Percentiles rank a stretch among this genome's conserved stretches.
These are phyloP conservation scores for Periplaneta americana DNA, from an alignment of 1,140 invertebrate species.

Conservation along the genomic window DNA sequence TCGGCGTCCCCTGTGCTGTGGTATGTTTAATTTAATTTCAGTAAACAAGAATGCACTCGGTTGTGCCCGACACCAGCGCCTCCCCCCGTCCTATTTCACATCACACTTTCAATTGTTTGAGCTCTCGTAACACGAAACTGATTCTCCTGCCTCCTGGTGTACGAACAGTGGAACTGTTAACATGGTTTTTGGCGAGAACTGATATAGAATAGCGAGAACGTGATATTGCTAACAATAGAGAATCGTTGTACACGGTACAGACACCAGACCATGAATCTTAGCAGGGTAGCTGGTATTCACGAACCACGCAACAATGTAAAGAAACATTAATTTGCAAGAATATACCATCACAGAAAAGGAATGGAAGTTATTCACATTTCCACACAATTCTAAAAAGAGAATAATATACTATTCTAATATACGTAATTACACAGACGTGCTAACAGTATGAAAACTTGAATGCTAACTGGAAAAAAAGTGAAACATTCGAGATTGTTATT, in stretches of 20 bases:
- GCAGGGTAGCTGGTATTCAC: too few relatives aligned
- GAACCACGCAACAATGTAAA: too few relatives aligned
- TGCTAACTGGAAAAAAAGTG: too few relatives aligned
- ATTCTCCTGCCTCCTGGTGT: neutral
- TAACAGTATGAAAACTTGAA: too few relatives aligned
- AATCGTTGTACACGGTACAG: neutral
- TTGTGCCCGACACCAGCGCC: neutral
- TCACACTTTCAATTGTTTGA: neutral
- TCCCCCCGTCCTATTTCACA: neutral
- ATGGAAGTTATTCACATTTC: too few relatives aligned
- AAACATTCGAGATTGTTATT: too few relatives aligned
- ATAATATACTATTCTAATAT: too few relatives aligned
- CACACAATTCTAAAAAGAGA: too few relatives aligned
- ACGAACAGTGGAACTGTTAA: neutral
- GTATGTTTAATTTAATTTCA: neutral
- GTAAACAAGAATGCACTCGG: neutral
- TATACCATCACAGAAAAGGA: too few relatives aligned
- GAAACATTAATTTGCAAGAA: too few relatives aligned
- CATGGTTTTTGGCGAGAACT: neutral
- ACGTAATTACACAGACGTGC: too few relatives aligned
- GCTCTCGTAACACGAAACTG: neutral
- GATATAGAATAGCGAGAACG: neutral
- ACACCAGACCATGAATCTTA: neutral
- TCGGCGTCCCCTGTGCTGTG: neutral
- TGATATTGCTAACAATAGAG: neutral